phyloP scores from a whole-genome alignment of 2,113 vertebrate genomes.

The Rhinichthys klamathensis region DNA sequence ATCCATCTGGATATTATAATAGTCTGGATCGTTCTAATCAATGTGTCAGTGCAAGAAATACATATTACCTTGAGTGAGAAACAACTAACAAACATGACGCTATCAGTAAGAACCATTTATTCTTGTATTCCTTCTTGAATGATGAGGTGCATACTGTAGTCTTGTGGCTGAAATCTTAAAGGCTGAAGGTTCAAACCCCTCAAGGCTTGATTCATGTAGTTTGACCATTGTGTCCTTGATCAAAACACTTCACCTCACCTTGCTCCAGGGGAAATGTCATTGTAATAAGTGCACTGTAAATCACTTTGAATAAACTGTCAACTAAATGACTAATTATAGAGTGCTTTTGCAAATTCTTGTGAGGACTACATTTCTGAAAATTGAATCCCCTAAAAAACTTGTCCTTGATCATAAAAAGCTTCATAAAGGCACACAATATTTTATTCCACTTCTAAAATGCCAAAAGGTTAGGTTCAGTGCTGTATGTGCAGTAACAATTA shows the following conservation, averaged over 20 bases:
- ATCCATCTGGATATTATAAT: background rate
- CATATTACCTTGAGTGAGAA: background rate
- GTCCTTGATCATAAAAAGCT: background rate
- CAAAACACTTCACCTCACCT: constrained; percentile 22
- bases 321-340: constrained; percentile 33
- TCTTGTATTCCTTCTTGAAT: background rate
- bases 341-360: constrained; percentile 4
- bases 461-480: background rate
- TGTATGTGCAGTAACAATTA: background rate
- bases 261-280: constrained; percentile 31
- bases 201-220: background rate
- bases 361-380: background rate
- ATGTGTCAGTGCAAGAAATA: background rate
- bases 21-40: too few relatives aligned
- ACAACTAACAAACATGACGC: background rate
- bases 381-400: background rate
- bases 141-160: background rate
- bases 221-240: constrained; percentile 31
- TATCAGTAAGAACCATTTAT: background rate
- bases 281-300: constrained; percentile 18
- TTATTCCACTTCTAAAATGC: background rate
- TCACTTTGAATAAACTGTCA: constrained; percentile 25
- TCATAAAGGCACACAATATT: background rate
- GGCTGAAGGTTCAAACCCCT: constrained; percentile 1
- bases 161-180: background rate